Evolutionary conservation across 2,888 invertebrate genomes (phyloP).

Genomic region (Himalopsyche japonica): DNA sequence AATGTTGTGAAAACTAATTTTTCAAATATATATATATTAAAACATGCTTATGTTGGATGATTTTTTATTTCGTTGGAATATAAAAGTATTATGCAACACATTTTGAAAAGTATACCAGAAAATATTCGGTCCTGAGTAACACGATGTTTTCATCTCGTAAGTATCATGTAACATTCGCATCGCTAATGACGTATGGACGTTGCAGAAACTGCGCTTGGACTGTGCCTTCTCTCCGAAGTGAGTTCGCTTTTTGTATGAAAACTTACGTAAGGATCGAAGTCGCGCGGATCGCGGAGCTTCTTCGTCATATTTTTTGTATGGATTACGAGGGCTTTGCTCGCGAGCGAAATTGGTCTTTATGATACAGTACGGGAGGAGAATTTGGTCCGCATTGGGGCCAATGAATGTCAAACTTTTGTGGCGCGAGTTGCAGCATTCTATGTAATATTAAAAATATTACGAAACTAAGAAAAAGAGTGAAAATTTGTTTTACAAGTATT

Average conservation of each 20-base stretch:
- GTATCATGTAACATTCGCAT: conserved; percentile 5
- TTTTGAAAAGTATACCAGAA: neutral
- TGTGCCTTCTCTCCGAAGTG: neutral
- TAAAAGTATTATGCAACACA: neutral
- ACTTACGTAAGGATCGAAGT: neutral
- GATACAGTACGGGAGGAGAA: neutral
- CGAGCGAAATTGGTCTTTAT: conserved; percentile 12
- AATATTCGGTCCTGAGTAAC: neutral
- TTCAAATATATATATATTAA: neutral
- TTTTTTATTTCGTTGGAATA: neutral
- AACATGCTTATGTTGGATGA: neutral
- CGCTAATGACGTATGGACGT: conserved; percentile 12
- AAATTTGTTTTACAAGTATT: no score
- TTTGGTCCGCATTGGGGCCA: neutral
- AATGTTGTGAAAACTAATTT: no score
- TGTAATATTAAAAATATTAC: no score
- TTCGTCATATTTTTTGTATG: neutral
- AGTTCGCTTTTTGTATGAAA: neutral
- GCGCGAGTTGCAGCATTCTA: neutral
- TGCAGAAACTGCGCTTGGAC: conserved; percentile 2
- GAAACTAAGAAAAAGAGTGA: no score
- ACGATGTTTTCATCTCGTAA: neutral
- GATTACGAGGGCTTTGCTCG: neutral
- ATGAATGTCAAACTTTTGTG: neutral
- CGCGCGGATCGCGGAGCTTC: neutral